Percentiles rank a stretch among this genome's conserved stretches.
These are phyloP conservation scores for Drosophila trapezifrons DNA, from an alignment of 1,140 invertebrate genomes.

Conservation along the genomic window DNA sequence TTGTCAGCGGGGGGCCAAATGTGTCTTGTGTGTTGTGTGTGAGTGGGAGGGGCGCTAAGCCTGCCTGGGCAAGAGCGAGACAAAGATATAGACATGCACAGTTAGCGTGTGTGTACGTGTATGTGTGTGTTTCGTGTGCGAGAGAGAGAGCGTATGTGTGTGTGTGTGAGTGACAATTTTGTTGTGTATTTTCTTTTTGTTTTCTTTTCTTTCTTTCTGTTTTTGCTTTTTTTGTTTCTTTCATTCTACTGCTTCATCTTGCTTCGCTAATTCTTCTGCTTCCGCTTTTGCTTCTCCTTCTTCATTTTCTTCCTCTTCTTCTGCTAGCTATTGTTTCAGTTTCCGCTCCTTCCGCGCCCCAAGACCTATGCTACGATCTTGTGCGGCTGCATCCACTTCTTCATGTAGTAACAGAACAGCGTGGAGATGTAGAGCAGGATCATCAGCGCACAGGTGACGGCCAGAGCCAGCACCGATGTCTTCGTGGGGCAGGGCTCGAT, in stretches of 20 bases:
- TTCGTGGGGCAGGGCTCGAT: conserved; percentile 95
- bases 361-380: conserved; percentile 89
- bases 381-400: conserved; percentile 93
- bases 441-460: conserved; percentile 94
- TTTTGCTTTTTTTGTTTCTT: conserved; percentile 17
- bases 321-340: conserved; percentile 6
- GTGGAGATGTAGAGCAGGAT: conserved; percentile 95
- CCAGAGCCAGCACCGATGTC: conserved; percentile 93
- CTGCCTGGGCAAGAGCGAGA: conserved; percentile 47
- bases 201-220: conserved; percentile 58
- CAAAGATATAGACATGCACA: conserved; percentile 41
- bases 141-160: conserved; percentile 32
- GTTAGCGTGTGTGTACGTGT: conserved; percentile 29
- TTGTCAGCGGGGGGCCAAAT: conserved; percentile 57
- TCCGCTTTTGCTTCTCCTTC: conserved; percentile 18
- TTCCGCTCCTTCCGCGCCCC: conserved; percentile 29
- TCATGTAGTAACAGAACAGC: conserved; percentile 95
- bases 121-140: conserved; percentile 27
- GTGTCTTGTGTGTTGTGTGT: conserved; percentile 15
- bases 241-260: conserved; percentile 7
- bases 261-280: conserved; percentile 2
- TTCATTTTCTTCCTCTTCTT: conserved; percentile 10
- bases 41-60: conserved; percentile 27
- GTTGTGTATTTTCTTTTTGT: conserved; percentile 72
- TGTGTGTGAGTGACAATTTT: conserved; percentile 63